Conservation (phyloP, 2,113 vertebrate genomes). For the Desmodus rotundus region DNA sequence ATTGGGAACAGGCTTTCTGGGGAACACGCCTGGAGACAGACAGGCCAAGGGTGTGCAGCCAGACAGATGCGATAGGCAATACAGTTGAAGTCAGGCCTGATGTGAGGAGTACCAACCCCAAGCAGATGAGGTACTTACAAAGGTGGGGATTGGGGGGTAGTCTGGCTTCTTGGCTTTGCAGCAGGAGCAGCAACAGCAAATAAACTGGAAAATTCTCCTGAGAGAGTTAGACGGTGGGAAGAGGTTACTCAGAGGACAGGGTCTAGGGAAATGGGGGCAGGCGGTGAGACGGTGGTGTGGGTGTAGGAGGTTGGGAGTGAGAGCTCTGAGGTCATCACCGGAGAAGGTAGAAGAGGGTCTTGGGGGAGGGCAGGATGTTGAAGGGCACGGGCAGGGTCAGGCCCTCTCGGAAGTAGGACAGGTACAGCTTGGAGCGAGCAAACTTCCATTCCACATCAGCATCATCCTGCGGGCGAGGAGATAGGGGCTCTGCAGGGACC, state of each 20-base stretch:
- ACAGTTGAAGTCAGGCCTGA: neutral
- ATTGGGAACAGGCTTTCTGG: neutral
- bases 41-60: too few relatives aligned
- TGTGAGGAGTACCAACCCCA: neutral
- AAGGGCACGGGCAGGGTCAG: constrained; percentile 92
- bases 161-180: constrained; percentile 73
- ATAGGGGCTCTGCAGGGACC: neutral
- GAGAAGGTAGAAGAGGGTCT: constrained; percentile 86
- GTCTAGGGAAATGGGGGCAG: neutral
- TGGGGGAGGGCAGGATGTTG: constrained; percentile 91
- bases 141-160: constrained; percentile 82
- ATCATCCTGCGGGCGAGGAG: constrained; percentile 81
- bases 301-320: neutral
- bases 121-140: constrained; percentile 76
- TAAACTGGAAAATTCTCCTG: constrained; percentile 79
- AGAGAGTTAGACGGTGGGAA: neutral
- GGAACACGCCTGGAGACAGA: neutral
- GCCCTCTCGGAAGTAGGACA: constrained; percentile 91
- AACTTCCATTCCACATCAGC: constrained; percentile 95
- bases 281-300: neutral
- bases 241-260: neutral
- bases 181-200: constrained; percentile 84
- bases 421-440: constrained; percentile 91
- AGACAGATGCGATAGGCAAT: neutral
- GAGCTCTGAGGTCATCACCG: constrained; percentile 76